Conservation (phyloP, 2,113 vertebrate species). For the Collichthys lucidus region DNA sequence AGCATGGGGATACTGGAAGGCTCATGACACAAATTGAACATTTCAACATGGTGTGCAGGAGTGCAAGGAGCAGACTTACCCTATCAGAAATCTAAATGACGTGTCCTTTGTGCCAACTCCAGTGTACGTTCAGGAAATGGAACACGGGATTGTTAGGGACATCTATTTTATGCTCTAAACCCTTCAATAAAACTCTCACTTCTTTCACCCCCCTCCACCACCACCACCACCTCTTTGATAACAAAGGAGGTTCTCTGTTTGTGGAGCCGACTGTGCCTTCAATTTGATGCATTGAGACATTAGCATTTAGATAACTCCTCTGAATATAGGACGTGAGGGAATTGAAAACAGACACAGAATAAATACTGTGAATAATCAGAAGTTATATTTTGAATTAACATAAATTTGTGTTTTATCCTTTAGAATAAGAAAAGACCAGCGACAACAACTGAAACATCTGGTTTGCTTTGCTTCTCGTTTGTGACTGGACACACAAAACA, state of each 20-base stretch:
- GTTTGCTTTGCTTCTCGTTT: slow-evolving; percentile 38
- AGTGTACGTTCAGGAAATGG: slow-evolving; percentile 52
- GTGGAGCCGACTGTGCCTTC: slow-evolving; percentile 59
- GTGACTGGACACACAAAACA: background rate
- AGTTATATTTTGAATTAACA: slow-evolving; percentile 77
- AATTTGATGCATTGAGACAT: slow-evolving; percentile 80
- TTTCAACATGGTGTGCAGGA: slow-evolving; percentile 51
- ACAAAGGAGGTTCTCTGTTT: slow-evolving; percentile 71
- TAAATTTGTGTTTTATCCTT: slow-evolving; percentile 54
- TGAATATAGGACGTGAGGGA: slow-evolving; percentile 74
- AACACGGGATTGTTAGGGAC: slow-evolving; percentile 59
- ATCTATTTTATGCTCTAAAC: slow-evolving; percentile 68
- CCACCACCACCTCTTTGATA: slow-evolving; percentile 49
- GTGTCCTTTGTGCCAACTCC: slow-evolving; percentile 62
- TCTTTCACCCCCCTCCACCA: slow-evolving; percentile 41
- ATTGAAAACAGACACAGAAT: slow-evolving; percentile 74
- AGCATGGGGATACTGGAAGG: slow-evolving; percentile 48
- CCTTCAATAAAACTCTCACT: slow-evolving; percentile 69
- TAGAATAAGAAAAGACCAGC: slow-evolving; percentile 9
- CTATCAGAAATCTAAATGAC: slow-evolving; percentile 70
- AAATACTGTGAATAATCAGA: slow-evolving; percentile 79
- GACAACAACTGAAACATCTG: background rate
- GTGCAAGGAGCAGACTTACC: slow-evolving; percentile 40
- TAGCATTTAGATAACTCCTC: slow-evolving; percentile 87
- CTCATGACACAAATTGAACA: slow-evolving; percentile 71